Percentiles rank a stretch among this genome's conserved stretches.
phyloP scores from a whole-genome alignment of 2,888 invertebrate species.

The Phortica magna region DNA sequence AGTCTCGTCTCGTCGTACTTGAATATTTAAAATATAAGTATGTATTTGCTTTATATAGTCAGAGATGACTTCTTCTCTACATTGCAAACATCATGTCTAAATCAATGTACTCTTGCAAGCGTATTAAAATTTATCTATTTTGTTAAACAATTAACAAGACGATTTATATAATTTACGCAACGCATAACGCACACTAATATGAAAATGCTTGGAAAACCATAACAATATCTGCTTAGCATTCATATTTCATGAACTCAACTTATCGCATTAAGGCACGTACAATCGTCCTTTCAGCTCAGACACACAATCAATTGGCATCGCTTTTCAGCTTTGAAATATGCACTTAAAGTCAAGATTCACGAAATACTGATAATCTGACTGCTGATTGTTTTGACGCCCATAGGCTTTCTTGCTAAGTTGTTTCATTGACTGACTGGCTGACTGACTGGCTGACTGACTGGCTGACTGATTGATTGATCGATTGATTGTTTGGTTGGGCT shows the following conservation, averaged over 20 bases:
- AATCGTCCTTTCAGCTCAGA: background rate
- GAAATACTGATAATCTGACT: background rate
- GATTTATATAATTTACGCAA: no score
- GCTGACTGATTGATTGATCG: constrained; percentile 2
- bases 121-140: no score
- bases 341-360: background rate
- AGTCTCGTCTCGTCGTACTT: no score
- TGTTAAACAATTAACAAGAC: no score
- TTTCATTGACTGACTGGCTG: background rate
- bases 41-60: no score
- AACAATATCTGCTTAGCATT: background rate
- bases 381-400: no score
- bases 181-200: background rate
- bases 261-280: background rate
- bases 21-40: no score
- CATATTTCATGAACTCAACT: background rate
- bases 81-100: no score
- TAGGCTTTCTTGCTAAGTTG: background rate
- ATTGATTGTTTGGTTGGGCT: constrained; percentile 1
- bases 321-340: background rate
- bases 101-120: no score
- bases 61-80: no score
- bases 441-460: no score
- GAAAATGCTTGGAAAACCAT: background rate
- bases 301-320: background rate